These are phyloP conservation scores for Drosophila azteca DNA, from an alignment of 1,140 invertebrate genomes.

Conservation along the genomic window DNA sequence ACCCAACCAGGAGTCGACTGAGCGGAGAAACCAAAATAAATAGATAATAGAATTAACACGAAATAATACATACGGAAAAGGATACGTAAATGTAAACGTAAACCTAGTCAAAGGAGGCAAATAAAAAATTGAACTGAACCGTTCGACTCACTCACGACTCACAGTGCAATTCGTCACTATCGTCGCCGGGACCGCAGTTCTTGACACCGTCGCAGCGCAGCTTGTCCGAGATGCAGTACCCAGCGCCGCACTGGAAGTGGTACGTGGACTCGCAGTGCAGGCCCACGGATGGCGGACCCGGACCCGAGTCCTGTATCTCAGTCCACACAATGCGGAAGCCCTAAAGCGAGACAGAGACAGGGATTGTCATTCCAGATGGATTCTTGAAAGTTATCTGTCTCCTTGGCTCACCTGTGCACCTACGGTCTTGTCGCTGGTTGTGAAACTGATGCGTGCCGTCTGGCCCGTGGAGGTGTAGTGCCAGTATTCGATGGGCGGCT, in stretches of 20 bases:
- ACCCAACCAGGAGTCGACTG: too few species aligned
- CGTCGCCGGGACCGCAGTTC: slow-evolving; percentile 92
- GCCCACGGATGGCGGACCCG: slow-evolving; percentile 79
- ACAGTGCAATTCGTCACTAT: slow-evolving; percentile 93
- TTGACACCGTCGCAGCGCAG: slow-evolving; percentile 90
- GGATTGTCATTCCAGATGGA: too few species aligned
- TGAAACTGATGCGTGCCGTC: slow-evolving; percentile 87
- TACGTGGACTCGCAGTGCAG: slow-evolving; percentile 83
- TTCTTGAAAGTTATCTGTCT: fast-evolving
- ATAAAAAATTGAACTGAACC: slow-evolving; percentile 84
- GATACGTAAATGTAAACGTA: slow-evolving; percentile 24
- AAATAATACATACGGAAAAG: slow-evolving; percentile 32
- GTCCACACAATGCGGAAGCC: slow-evolving; percentile 96
- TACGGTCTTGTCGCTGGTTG: slow-evolving; percentile 92
- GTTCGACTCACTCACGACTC: slow-evolving; percentile 86
- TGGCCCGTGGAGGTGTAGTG: slow-evolving; percentile 90
- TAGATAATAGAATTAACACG: slow-evolving; percentile 17
- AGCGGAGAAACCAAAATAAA: too few species aligned
- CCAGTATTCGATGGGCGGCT: slow-evolving; percentile 88
- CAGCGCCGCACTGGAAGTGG: slow-evolving; percentile 84
- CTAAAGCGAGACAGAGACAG: slow-evolving; percentile 55
- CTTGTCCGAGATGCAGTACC: slow-evolving; percentile 91
- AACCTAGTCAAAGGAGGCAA: slow-evolving; percentile 54
- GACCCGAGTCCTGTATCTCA: slow-evolving; percentile 87
- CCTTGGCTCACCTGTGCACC: slow-evolving; percentile 85